Percentiles rank a stretch among this genome's conserved stretches.
These are phyloP conservation scores for Ceyx melanurus DNA, from an alignment of 2,113 vertebrate species.

Conservation along the genomic window DNA sequence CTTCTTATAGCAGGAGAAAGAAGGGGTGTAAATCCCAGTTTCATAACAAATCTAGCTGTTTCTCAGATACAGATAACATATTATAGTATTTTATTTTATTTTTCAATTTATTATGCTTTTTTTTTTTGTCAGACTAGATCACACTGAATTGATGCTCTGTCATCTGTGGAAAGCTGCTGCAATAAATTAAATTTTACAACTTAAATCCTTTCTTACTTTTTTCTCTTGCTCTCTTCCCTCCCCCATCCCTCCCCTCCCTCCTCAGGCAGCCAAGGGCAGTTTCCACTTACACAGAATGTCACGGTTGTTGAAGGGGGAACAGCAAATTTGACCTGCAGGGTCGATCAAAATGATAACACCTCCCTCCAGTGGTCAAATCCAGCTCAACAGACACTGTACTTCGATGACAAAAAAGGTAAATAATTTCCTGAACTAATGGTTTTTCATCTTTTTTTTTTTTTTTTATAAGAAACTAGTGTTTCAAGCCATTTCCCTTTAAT, in stretches of 20 bases:
- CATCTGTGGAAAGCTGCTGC: neutral
- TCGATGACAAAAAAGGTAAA: slow-evolving; percentile 98
- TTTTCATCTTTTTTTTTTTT: slow-evolving; percentile 48
- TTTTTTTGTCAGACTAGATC: neutral
- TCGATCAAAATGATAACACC: slow-evolving; percentile 99
- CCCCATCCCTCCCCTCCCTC: neutral
- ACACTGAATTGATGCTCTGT: neutral
- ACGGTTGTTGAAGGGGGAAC: slow-evolving; percentile 94
- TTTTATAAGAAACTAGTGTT: neutral
- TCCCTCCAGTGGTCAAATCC: slow-evolving; percentile 99
- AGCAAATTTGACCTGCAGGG: slow-evolving; percentile 96
- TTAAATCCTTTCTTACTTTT: slow-evolving; percentile 41
- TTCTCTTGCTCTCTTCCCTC: neutral
- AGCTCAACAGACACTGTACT: slow-evolving; percentile 98
- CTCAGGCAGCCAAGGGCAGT: slow-evolving; percentile 91
- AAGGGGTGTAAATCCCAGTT: accelerated
- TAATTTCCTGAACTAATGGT: slow-evolving; percentile 30
- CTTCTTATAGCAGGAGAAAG: accelerated
- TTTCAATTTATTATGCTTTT: neutral
- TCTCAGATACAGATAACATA: neutral
- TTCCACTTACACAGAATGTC: slow-evolving; percentile 94
- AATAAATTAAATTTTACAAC: slow-evolving; percentile 32
- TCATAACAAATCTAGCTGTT: neutral
- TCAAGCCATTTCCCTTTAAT: neutral
- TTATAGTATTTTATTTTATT: neutral